Conservation (phyloP, 1,140 invertebrate species). For the Pinna nobilis region DNA sequence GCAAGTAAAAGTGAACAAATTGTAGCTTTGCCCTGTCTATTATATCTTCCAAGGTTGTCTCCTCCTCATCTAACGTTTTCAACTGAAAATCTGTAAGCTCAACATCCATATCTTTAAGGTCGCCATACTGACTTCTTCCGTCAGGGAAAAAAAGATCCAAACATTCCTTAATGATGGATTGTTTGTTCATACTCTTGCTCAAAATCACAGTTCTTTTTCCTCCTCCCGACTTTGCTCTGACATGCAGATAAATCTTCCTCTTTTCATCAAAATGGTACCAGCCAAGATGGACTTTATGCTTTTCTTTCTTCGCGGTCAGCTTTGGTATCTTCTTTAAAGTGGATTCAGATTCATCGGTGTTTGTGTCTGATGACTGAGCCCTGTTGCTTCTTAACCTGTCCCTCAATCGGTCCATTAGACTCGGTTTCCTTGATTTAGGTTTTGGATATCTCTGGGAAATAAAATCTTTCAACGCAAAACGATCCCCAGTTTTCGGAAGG, state of each 20-base stretch:
- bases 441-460: background rate
- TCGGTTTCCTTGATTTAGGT: slow-evolving; percentile 22
- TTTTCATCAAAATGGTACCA: slow-evolving; percentile 30
- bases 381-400: slow-evolving; percentile 19
- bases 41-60: slow-evolving; percentile 22
- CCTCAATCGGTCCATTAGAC: slow-evolving; percentile 28
- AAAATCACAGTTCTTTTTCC: slow-evolving; percentile 21
- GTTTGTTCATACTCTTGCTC: slow-evolving; percentile 26
- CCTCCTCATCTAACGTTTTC: slow-evolving; percentile 28
- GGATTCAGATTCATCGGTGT: background rate
- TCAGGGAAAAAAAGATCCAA: slow-evolving; percentile 16
- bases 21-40: slow-evolving; percentile 25
- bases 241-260: slow-evolving; percentile 17
- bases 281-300: slow-evolving; percentile 23
- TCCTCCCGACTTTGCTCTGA: slow-evolving; percentile 22
- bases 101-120: slow-evolving; percentile 28
- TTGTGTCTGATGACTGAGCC: background rate
- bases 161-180: slow-evolving; percentile 7
- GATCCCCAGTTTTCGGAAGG: slow-evolving; percentile 22
- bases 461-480: slow-evolving; percentile 19
- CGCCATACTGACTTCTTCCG: slow-evolving; percentile 20
- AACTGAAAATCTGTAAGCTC: slow-evolving; percentile 27
- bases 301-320: slow-evolving; percentile 26
- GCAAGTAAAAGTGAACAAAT: slow-evolving; percentile 21
- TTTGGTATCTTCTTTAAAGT: slow-evolving; percentile 8